These are phyloP conservation scores for Podargus strigoides DNA, from an alignment of 2,797 vertebrate genomes.

Conservation along the genomic window DNA sequence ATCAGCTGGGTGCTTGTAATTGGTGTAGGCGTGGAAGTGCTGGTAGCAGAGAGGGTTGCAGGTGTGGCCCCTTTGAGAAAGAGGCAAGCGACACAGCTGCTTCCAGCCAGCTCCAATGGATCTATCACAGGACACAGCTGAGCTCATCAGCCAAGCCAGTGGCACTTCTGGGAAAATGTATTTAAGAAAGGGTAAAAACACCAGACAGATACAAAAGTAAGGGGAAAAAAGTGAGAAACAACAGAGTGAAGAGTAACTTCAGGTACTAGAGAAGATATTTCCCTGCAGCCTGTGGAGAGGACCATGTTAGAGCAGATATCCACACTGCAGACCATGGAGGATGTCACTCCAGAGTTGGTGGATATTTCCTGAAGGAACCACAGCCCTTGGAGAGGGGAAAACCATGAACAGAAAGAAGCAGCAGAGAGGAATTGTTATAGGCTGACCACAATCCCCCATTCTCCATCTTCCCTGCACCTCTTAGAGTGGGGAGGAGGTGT, in stretches of 20 bases:
- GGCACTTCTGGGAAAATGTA: background rate
- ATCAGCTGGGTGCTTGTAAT: background rate
- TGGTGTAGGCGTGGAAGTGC: background rate
- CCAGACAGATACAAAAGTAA: background rate
- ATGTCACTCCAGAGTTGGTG: background rate
- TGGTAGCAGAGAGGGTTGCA: background rate
- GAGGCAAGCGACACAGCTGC: background rate
- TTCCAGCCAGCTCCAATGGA: background rate
- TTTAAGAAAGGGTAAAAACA: background rate
- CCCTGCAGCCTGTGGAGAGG: background rate
- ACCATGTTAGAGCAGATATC: background rate
- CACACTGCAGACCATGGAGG: background rate
- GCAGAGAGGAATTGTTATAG: background rate
- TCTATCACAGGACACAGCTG: background rate
- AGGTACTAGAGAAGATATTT: background rate
- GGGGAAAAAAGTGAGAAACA: background rate
- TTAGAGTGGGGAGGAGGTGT: background rate
- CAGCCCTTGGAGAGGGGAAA: background rate
- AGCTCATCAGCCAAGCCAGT: background rate
- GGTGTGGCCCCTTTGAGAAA: background rate
- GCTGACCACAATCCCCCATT: background rate
- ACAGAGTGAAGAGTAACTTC: background rate
- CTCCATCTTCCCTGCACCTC: background rate
- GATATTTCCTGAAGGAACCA: background rate
- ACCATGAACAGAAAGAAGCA: background rate